Evolutionary conservation across 1,140 invertebrate species (phyloP).

Genomic region (Drosophila ercepeae): DNA sequence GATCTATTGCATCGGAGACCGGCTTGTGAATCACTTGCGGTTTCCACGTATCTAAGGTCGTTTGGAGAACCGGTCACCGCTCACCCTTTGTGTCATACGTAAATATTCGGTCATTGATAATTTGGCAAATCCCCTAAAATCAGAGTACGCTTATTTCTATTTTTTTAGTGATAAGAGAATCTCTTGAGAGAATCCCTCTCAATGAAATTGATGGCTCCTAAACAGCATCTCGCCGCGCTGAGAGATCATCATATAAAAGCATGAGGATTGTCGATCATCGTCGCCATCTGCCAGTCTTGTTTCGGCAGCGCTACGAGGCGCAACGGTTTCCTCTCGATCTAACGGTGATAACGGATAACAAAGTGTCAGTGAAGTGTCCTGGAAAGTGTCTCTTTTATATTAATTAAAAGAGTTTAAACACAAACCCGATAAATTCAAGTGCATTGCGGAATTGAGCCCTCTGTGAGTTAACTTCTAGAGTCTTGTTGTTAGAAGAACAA

Average conservation of each 20-base stretch:
- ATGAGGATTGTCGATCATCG: constrained; percentile 25
- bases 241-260: constrained; percentile 59
- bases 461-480: neutral
- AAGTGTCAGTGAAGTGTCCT: constrained; percentile 19
- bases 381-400: neutral
- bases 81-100: constrained; percentile 44
- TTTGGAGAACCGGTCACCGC: constrained; percentile 42
- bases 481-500: neutral
- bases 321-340: constrained; percentile 25
- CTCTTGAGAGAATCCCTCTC: neutral
- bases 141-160: neutral
- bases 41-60: constrained; percentile 48
- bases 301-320: constrained; percentile 61
- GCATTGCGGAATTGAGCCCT: neutral
- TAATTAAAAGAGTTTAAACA: constrained; percentile 1
- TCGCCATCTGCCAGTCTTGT: constrained; percentile 50
- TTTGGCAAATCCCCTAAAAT: constrained; percentile 18
- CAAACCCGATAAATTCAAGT: neutral
- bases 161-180: neutral
- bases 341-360: constrained; percentile 30
- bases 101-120: constrained; percentile 1
- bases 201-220: neutral
- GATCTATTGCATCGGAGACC: constrained; percentile 54
- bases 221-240: neutral
- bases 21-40: constrained; percentile 51